Conservation (phyloP, 2,797 vertebrate species). For the Florisuga fusca region DNA sequence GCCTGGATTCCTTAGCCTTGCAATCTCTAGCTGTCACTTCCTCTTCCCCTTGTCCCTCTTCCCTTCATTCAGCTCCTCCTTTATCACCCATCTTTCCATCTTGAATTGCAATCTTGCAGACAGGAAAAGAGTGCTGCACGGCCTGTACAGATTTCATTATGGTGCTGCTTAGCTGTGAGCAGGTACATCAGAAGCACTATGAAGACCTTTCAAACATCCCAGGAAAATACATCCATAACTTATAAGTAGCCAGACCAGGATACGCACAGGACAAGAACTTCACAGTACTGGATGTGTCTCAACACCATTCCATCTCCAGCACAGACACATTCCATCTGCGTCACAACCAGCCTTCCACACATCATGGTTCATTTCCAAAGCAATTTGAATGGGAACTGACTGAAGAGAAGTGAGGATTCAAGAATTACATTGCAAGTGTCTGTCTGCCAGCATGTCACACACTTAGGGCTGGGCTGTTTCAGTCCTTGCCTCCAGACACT, state of each 20-base stretch:
- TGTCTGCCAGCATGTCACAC: neutral
- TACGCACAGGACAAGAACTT: neutral
- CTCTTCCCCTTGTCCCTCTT: neutral
- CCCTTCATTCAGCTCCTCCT: neutral
- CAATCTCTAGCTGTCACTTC: neutral
- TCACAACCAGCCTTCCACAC: neutral
- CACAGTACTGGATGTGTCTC: neutral
- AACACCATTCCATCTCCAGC: neutral
- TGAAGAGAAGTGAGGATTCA: neutral
- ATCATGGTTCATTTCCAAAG: neutral
- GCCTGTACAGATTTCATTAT: neutral
- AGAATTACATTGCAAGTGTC: neutral
- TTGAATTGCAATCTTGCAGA: neutral
- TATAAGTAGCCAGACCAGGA: neutral
- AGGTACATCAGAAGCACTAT: neutral
- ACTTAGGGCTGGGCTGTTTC: neutral
- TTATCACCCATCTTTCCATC: neutral
- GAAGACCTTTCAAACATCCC: neutral
- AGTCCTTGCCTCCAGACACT: neutral
- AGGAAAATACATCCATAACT: neutral
- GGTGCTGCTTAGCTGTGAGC: neutral
- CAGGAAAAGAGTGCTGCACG: rapidly evolving
- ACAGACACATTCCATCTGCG: neutral
- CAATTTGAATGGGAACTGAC: neutral
- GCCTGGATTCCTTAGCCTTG: neutral